phyloP scores from a whole-genome alignment of 2,113 vertebrate species.

The Leptosomus discolor region DNA sequence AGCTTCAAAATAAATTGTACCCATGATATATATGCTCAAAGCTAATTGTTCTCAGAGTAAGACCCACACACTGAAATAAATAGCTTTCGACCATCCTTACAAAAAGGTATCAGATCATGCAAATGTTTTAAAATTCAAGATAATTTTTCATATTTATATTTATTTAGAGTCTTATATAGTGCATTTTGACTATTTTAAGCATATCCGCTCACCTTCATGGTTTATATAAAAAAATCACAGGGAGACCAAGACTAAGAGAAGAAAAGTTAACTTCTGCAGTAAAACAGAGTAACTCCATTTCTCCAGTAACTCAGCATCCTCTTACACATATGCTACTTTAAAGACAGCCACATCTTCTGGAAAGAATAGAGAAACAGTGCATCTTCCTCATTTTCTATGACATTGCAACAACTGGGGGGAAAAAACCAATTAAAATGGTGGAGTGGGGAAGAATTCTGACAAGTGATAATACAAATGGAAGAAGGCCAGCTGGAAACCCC shows the following conservation, averaged over 20 bases:
- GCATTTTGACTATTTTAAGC: not conserved
- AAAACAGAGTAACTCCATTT: not conserved
- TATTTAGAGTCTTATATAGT: not conserved
- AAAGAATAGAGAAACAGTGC: not conserved
- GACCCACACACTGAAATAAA: not conserved
- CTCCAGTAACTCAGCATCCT: not conserved
- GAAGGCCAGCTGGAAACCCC: not conserved
- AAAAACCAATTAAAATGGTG: not conserved
- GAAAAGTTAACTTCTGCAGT: not conserved
- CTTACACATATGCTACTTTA: not conserved
- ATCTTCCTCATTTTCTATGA: not conserved
- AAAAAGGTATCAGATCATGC: not conserved
- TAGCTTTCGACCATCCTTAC: not conserved
- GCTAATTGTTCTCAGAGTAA: not conserved
- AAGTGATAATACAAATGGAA: not conserved
- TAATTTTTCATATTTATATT: not conserved
- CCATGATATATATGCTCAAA: not conserved
- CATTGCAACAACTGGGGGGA: not conserved
- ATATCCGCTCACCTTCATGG: fast-evolving
- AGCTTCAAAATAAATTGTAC: not conserved
- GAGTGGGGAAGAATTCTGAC: not conserved
- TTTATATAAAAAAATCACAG: not conserved
- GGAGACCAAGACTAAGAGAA: not conserved
- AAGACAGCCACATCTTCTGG: not conserved
- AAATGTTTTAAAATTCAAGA: not conserved